Evolutionary conservation across 2,113 vertebrate genomes (phyloP), one percentile per base, ranked within the genome.

Genomic region (Dromaius novaehollandiae): DNA sequence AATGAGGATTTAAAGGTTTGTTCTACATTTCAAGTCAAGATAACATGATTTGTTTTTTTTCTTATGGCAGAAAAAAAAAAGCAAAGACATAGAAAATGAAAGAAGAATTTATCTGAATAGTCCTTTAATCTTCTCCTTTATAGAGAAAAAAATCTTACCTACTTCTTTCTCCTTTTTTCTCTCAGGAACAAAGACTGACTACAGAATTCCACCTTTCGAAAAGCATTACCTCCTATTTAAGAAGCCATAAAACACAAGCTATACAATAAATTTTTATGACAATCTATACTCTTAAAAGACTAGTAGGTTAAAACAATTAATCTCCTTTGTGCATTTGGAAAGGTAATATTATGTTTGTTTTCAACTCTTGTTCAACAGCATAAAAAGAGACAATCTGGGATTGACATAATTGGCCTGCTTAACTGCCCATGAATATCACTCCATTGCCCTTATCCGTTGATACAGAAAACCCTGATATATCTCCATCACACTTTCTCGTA

Each of bases 1-100:
- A 96, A 95, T 83, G 89, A 95, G 82, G 88, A 86, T 94, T 97
- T 96, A 96, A 97, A 88, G 51, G 80, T 95, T 95, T 95, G 25
- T 75, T 96, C 88, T 87, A 53, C 46, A 38, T 90, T 94, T 96
- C 83, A 97, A 91, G 60, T 55, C 61, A 63, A 95, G 80, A 92
- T 90, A 96, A 90, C 61, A 55, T 11, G 24, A 71, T 76, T 91
- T 53, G 4, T 75, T 88, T 78, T 51, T 95, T 70, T 81, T 14
- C 36, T 82, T 56, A 36, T 76, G 51, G 30, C 34, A 53, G 66
- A 68, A 89, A 58, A 66, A 50, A 44, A 63, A 86, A 83, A 87
- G 34, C 12, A 76, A 86, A 92, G 79, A 53, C 25, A 36, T 25
- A 94, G 70, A 93, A 95, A 94, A 93, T 32, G 61, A 92, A 34